Percentiles rank a stretch among this genome's conserved stretches.
These are phyloP conservation scores for Cyanocitta stelleri DNA, from an alignment of 2,113 vertebrate species.

Conservation along the genomic window DNA sequence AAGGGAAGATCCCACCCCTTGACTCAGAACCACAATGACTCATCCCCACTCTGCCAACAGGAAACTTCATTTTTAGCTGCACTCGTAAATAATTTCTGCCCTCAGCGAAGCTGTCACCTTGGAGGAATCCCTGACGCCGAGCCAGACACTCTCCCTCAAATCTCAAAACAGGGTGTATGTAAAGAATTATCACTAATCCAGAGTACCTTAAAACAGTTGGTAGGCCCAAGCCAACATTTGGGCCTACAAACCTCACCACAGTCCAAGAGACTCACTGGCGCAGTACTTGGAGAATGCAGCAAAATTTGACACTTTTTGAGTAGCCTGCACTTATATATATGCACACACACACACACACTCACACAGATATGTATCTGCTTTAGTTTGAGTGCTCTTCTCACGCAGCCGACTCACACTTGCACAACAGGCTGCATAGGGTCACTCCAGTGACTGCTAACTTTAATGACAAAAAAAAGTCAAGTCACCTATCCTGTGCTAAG, in stretches of 20 bases:
- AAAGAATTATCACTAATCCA: background rate
- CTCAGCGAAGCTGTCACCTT: background rate
- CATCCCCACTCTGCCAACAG: constrained; percentile 26
- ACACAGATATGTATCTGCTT: fast-evolving
- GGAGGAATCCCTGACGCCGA: background rate
- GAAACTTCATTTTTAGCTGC: constrained; percentile 35
- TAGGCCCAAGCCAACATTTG: background rate
- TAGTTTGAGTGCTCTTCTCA: background rate
- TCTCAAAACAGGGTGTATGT: fast-evolving
- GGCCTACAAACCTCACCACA: background rate
- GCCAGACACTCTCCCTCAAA: background rate
- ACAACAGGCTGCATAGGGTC: background rate
- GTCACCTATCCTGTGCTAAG: background rate
- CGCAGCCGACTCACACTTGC: background rate
- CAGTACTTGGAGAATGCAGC: background rate
- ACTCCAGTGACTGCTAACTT: background rate
- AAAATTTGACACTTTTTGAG: background rate
- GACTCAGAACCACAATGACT: constrained; percentile 32
- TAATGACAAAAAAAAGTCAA: background rate
- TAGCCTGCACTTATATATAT: background rate
- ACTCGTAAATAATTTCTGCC: background rate
- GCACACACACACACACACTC: too few relatives aligned
- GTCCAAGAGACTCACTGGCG: background rate
- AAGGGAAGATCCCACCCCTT: constrained; percentile 1
- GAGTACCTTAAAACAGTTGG: background rate